Base-by-base conservation (phyloP, 2,888 invertebrate species). In the Aspidiotus rigidus region DNA sequence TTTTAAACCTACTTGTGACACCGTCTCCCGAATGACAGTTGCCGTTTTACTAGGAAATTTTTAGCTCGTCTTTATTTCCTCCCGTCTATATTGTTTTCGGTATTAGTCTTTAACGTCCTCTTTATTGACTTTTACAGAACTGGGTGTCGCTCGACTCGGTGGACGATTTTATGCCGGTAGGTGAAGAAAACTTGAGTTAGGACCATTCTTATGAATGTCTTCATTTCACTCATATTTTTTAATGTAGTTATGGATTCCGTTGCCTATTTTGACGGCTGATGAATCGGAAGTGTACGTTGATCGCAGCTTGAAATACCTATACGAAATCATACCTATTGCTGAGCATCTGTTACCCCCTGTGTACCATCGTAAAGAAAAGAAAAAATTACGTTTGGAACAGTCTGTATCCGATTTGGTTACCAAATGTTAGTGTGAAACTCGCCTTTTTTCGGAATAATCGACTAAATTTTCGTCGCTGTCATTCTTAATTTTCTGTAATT, bases 281-380 rank as follows among this genome's bases (percentile, higher is more conserved):
- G 90, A 91, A 78, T 87, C 88, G 76, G 97, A 97, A 79, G 83
- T 94, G 70, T 94, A 94, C 81, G 86, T 93, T 74, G 96, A 97
- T 78, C 84, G 85, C 74, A 87, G 90, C 71, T 80, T 93, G 78
- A 84, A 87, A 72, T 90, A 92, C 77, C 83, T 96, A 72, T 97
- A 97, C 80, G 90, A 93, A 72, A 78, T 78, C 7, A 76, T 76
- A 7, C 80, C 83, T 74, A 90, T 93, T 83, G 81, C 88, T 9
- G 95, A 93, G 77, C 81, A 86, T 2, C 86, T 88, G 75, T 79
- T 92, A 71, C 92, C 92, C 49, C 87, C 89, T 2, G 84, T 89
- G 67, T 90, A 89, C 78, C 82, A 88, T 7, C 44, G 67, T 44
- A 67, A 67, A 67, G 67, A 67, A 53, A 67, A 67, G 60, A 67